Evolutionary conservation across 1,140 invertebrate genomes (phyloP).

Genomic region (Alviniconcha marisindica): DNA sequence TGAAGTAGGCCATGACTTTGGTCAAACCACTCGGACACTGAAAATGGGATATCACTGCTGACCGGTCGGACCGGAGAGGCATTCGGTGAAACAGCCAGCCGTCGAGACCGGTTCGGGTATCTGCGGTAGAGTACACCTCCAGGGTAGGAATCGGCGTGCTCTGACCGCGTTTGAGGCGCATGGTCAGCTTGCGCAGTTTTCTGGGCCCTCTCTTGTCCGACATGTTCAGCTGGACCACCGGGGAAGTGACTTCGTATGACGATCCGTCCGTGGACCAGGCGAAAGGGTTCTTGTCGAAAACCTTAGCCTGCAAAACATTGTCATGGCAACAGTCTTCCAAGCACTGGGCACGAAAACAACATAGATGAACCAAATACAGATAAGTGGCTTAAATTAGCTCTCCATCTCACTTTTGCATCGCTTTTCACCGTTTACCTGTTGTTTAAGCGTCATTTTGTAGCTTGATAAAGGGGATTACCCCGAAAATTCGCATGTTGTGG

Average conservation of each 20-base stretch:
- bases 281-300: slow-evolving; percentile 36
- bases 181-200: slow-evolving; percentile 12
- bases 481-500: too few species aligned
- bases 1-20: slow-evolving; percentile 27
- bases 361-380: too few species aligned
- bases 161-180: neutral
- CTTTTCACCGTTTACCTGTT: too few species aligned
- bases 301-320: slow-evolving; percentile 32
- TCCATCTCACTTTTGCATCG: neutral
- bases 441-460: too few species aligned
- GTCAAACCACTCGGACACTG: neutral
- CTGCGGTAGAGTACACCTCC: slow-evolving; percentile 8
- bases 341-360: too few species aligned
- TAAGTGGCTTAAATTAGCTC: too few species aligned
- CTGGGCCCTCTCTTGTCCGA: neutral
- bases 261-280: slow-evolving; percentile 17
- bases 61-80: neutral
- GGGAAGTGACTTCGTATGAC: slow-evolving; percentile 38
- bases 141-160: neutral
- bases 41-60: slow-evolving; percentile 15
- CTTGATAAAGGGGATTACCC: too few species aligned
- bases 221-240: slow-evolving; percentile 36
- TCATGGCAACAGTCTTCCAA: too few species aligned
- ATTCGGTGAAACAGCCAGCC: slow-evolving; percentile 39
- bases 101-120: slow-evolving; percentile 17